phyloP scores from a whole-genome alignment of 2,888 invertebrate genomes.

The Nephrotoma guestfalica region DNA sequence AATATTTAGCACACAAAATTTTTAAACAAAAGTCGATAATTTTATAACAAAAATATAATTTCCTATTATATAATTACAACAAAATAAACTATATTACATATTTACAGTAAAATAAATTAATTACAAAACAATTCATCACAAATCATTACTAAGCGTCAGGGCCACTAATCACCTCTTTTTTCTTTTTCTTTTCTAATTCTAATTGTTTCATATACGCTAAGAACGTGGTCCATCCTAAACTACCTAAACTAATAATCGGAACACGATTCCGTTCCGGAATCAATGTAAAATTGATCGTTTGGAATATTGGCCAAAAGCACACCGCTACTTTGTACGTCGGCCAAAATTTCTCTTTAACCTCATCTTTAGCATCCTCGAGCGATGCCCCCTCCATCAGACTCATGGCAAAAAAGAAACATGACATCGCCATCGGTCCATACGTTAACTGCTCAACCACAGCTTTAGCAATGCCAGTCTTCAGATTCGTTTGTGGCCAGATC shows the following conservation, averaged over 20 bases:
- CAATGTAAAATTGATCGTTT: conserved; percentile 56
- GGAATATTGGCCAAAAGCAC: conserved; percentile 55
- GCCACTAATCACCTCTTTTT: not conserved
- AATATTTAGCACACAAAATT: not conserved
- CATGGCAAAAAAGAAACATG: conserved; percentile 63
- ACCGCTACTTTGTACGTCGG: conserved; percentile 52
- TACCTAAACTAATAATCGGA: conserved; percentile 54
- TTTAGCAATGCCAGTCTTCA: conserved; percentile 58
- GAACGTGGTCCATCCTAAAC: conserved; percentile 62
- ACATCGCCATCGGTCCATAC: conserved; percentile 62
- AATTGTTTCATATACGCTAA: conserved; percentile 63
- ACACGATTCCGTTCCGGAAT: conserved; percentile 59
- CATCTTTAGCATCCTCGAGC: conserved; percentile 44
- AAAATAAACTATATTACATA: too few relatives aligned
- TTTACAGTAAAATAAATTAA: too few relatives aligned
- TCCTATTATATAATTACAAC: not conserved
- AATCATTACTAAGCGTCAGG: not conserved
- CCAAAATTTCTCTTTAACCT: conserved; percentile 56
- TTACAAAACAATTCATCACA: too few relatives aligned
- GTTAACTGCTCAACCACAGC: conserved; percentile 50
- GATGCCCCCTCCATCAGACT: conserved; percentile 55
- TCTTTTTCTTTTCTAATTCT: not conserved
- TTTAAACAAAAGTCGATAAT: not conserved
- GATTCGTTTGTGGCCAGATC: conserved; percentile 57
- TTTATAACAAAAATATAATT: not conserved